A percentile compares a stretch with the other conserved stretches of the same genome.
These are phyloP conservation scores for Catagonus wagneri DNA, from an alignment of 2,113 vertebrate species.

Conservation along the genomic window DNA sequence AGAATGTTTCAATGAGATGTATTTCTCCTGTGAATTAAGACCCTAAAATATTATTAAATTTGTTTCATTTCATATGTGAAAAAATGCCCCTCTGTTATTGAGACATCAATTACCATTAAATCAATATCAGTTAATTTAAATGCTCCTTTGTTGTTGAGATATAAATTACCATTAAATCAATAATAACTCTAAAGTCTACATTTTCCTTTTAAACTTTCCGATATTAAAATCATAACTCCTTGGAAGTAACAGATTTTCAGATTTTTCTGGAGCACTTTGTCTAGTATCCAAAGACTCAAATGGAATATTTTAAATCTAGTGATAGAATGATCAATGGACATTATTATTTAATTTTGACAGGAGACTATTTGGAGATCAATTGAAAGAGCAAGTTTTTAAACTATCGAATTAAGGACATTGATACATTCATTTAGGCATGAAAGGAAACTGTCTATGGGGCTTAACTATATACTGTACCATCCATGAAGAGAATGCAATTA, in stretches of 20 bases:
- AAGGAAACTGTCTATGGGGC: not conserved
- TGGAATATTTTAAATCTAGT: constrained; percentile 45
- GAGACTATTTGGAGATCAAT: not conserved
- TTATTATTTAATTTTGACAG: constrained; percentile 48
- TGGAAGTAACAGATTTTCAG: not conserved
- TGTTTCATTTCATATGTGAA: not conserved
- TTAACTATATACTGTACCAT: not conserved
- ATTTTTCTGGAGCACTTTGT: not conserved
- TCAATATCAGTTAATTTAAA: not conserved
- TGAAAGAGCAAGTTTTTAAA: not conserved
- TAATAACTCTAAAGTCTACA: not conserved
- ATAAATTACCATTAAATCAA: not conserved
- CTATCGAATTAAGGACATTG: constrained; percentile 21
- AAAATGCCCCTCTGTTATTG: not conserved
- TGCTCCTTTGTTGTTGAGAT: not conserved
- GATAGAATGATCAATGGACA: not conserved
- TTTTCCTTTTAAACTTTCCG: constrained; percentile 6
- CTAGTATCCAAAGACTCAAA: constrained; percentile 45
- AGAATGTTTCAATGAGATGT: not conserved
- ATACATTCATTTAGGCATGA: not conserved
- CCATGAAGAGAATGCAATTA: not conserved
- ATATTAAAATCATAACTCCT: not conserved
- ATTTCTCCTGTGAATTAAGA: constrained; percentile 39
- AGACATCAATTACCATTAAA: not conserved
- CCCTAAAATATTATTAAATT: not conserved